A percentile compares a stretch with the other conserved stretches of the same genome.
phyloP scores from a whole-genome alignment of 2,888 invertebrate species.

The Metellina segmentata region DNA sequence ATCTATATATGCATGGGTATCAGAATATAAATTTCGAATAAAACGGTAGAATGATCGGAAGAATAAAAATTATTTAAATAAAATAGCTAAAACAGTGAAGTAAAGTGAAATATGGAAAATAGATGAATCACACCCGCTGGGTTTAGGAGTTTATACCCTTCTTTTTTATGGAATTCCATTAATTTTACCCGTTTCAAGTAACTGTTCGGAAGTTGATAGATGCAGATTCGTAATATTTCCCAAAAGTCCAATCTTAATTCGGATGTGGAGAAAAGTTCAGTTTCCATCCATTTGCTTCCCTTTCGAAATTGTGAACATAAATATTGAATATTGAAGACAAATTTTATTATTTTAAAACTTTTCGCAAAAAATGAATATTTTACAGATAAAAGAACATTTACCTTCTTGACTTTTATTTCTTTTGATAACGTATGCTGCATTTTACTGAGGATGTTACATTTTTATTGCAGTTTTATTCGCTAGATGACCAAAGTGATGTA shows the following conservation, averaged over 20 bases:
- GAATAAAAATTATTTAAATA: constrained; percentile 1
- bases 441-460: no score
- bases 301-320: no score
- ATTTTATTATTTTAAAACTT: no score
- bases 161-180: constrained; percentile 19
- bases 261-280: no score
- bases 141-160: background rate
- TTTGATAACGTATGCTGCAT: no score
- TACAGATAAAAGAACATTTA: no score
- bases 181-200: constrained; percentile 3
- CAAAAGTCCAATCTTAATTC: background rate
- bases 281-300: no score
- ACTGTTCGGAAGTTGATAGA: constrained; percentile 19
- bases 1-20: constrained; percentile 39
- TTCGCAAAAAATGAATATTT: no score
- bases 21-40: constrained; percentile 17
- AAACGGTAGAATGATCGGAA: background rate
- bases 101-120: constrained; percentile 35
- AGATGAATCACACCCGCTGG: constrained; percentile 21
- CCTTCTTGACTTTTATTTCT: no score
- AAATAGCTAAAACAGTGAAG: background rate
- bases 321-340: no score
- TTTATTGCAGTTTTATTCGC: no score
- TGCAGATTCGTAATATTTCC: constrained; percentile 4
- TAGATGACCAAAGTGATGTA: no score